Percentiles rank a stretch among this genome's conserved stretches.
Evolutionary conservation across 2,797 vertebrate species (phyloP).

Genomic region (Odontamblyopus lacepedii): DNA sequence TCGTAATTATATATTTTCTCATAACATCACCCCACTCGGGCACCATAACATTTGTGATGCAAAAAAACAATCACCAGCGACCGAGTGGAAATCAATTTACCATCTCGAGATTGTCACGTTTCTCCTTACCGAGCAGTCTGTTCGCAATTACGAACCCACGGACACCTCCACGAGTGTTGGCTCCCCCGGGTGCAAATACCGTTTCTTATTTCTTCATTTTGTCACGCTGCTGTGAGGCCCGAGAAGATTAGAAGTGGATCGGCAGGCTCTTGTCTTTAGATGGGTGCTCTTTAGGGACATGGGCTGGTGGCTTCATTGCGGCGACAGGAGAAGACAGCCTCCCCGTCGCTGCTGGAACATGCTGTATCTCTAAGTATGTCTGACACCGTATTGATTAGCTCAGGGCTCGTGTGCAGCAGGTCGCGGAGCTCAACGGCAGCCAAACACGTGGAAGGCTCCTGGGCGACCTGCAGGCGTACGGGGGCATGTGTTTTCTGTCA

Average conservation of each 20-base stretch:
- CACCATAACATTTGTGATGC: slow-evolving; percentile 36
- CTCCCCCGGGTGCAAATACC: slow-evolving; percentile 62
- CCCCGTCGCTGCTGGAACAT: slow-evolving; percentile 42
- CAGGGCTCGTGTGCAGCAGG: slow-evolving; percentile 56
- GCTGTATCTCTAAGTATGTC: slow-evolving; percentile 54
- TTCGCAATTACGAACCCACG: slow-evolving; percentile 69
- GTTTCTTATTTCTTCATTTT: slow-evolving; percentile 41
- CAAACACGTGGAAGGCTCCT: slow-evolving; percentile 28
- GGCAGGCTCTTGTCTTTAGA: slow-evolving; percentile 60
- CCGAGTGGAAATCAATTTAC: slow-evolving; percentile 78
- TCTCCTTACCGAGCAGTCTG: slow-evolving; percentile 53
- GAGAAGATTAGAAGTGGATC: slow-evolving; percentile 66
- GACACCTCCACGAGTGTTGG: slow-evolving; percentile 52
- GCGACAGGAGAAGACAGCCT: slow-evolving; percentile 37
- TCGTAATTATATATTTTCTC: slow-evolving; percentile 2
- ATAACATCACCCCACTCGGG: slow-evolving; percentile 28
- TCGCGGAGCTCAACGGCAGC: slow-evolving; percentile 40
- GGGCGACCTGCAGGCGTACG: slow-evolving; percentile 41
- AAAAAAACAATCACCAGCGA: slow-evolving; percentile 52
- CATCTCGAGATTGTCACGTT: slow-evolving; percentile 72
- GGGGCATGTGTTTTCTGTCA: slow-evolving; percentile 29
- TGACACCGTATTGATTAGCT: slow-evolving; percentile 67
- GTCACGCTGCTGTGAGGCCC: slow-evolving; percentile 38
- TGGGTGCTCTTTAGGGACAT: slow-evolving; percentile 38
- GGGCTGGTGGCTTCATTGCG: slow-evolving; percentile 53